Evolutionary conservation across 2,113 vertebrate species (phyloP), one percentile per base, ranked within the genome.

Genomic region (Daboia siamensis): DNA sequence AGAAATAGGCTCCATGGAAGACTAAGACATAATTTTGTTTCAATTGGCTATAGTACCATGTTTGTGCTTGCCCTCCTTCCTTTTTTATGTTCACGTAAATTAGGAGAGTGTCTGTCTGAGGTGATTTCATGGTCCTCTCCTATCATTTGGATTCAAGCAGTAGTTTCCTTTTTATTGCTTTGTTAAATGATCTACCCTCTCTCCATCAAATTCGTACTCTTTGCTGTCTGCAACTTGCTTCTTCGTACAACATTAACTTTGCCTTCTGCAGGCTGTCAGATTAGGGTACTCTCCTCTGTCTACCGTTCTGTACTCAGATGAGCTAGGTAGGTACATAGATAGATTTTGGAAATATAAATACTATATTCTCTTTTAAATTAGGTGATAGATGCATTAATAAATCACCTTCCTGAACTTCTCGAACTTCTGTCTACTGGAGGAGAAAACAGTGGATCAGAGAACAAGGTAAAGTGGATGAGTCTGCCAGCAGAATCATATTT

Each of bases 311-410:
- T 61, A 61, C 29, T 80, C 54, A 88, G 6, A 51, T 44, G 17
- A 44, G 33, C 20, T 80, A 44, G 74, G 33, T 80, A 80, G 33
- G 17, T 80, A 51, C 48, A 51, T 51, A 44, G 17, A 90, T 26
- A 69, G 92, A 91, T 61, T 90, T 91, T 93, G 89, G 44, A 94
- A 92, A 90, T 9, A 1, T 94, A 15, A 94, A 96, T 91, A 61
- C 94, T 87, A 23, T 4, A 93, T 6, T 64, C 54, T 97, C 86
- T 97, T 96, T 89, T 96, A 96, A 96, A 96, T 95, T 95, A 99
- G 99, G 98, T 99, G 20, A 95, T 99, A 96, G 98, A 99, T 94
- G 98, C 99, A 69, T 95, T 99, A 64, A 97, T 98, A 97, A 98
- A 98, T 96, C 97, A 98, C 94, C 97, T 99, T 93, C 98, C 99